These are phyloP conservation scores for Gyps fulvus DNA, from an alignment of 2,113 vertebrate species.

Conservation along the genomic window DNA sequence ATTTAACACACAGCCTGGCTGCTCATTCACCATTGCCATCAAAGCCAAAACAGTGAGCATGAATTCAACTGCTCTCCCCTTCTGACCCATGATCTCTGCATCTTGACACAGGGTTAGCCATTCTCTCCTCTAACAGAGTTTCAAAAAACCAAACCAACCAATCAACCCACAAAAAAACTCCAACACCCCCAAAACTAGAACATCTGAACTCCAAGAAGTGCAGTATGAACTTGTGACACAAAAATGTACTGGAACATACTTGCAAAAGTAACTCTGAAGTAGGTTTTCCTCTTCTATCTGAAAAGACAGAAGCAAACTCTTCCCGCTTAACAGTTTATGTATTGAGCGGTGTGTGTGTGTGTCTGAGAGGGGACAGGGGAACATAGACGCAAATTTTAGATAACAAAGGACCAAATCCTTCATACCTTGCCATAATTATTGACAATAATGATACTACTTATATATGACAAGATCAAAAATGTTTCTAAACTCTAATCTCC, in stretches of 20 bases:
- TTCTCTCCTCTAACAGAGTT: background rate
- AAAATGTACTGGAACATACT: background rate
- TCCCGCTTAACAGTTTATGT: background rate
- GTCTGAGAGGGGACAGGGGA: background rate
- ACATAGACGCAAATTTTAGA: background rate
- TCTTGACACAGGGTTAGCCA: background rate
- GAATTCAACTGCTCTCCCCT: background rate
- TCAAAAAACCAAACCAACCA: background rate
- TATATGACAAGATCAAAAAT: background rate
- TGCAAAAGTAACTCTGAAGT: background rate
- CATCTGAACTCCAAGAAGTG: background rate
- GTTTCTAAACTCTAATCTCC: no score
- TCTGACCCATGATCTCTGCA: background rate
- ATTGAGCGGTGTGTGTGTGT: background rate
- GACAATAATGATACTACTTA: background rate
- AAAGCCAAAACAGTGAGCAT: background rate
- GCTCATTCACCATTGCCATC: background rate
- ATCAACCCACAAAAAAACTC: background rate
- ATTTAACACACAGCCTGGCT: background rate
- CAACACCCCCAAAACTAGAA: background rate
- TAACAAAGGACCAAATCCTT: background rate
- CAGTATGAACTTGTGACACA: background rate
- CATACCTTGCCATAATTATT: background rate
- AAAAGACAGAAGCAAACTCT: background rate
- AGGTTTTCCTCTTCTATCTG: background rate